phyloP scores from a whole-genome alignment of 2,797 vertebrate species.

The Corythornis leucogaster region DNA sequence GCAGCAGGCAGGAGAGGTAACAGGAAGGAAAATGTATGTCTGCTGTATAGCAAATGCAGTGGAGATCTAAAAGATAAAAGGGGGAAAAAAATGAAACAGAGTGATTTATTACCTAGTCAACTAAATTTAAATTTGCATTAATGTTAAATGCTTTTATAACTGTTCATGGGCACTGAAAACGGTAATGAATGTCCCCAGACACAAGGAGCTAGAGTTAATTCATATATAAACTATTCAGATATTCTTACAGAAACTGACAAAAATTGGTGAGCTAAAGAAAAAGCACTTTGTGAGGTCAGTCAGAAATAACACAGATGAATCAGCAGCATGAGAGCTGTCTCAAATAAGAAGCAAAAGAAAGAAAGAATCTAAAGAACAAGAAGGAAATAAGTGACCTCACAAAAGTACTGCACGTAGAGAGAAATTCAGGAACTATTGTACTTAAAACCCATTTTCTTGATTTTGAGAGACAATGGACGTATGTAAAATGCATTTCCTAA shows the following conservation, averaged over 20 bases:
- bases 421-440: not conserved
- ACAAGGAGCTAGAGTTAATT: slow-evolving; percentile 22
- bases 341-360: not conserved
- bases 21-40: not conserved
- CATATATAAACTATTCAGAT: slow-evolving; percentile 37
- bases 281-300: slow-evolving; percentile 48
- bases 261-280: slow-evolving; percentile 47
- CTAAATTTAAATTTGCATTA: slow-evolving; percentile 56
- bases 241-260: slow-evolving; percentile 33
- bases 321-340: slow-evolving; percentile 13
- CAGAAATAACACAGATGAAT: slow-evolving; percentile 51
- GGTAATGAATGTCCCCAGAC: slow-evolving; percentile 37
- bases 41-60: not conserved
- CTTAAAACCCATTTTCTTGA: not conserved
- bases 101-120: slow-evolving; percentile 60
- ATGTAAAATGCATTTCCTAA: not conserved
- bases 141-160: slow-evolving; percentile 44
- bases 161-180: slow-evolving; percentile 30
- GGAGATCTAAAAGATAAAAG: slow-evolving; percentile 11
- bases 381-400: not conserved
- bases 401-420: not conserved
- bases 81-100: not conserved
- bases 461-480: not conserved
- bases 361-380: not conserved
- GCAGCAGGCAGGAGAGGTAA: not conserved